A percentile compares a stretch with the other conserved stretches of the same genome.
Conservation (phyloP, 2,888 invertebrate species). For the Sturmia bella region DNA sequence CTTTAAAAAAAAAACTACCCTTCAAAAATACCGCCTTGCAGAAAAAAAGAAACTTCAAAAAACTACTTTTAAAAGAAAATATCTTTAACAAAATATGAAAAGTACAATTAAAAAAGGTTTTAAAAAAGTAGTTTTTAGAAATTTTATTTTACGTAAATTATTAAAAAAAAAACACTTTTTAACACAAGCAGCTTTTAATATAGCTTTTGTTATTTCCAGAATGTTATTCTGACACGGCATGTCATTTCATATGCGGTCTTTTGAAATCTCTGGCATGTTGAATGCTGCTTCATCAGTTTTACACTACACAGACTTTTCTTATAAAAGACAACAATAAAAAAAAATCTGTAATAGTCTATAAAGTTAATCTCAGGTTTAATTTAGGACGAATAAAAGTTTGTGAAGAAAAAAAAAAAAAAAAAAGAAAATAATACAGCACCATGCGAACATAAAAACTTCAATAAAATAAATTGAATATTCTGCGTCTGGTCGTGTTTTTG, state of each 20-base stretch:
- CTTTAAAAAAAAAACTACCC: no score
- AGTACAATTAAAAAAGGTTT: no score
- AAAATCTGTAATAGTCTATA: constrained; percentile 47
- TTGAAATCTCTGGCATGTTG: neutral
- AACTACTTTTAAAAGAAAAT: no score
- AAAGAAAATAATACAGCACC: neutral
- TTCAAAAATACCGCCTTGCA: no score
- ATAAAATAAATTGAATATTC: constrained; percentile 41
- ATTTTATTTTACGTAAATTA: no score
- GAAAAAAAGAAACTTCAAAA: no score
- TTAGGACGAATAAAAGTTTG: constrained; percentile 34
- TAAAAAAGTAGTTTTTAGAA: no score
- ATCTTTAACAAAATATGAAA: no score
- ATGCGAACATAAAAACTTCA: constrained; percentile 12
- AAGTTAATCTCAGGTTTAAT: constrained; percentile 65
- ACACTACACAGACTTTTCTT: constrained; percentile 15
- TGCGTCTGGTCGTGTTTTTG: constrained; percentile 43
- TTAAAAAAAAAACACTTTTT: no score
- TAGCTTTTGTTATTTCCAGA: no score
- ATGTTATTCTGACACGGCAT: neutral
- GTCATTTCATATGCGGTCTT: constrained; percentile 9
- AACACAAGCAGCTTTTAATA: no score
- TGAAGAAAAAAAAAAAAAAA: neutral
- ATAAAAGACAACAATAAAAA: neutral
- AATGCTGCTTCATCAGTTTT: neutral